Evolutionary conservation across 2,888 invertebrate species (phyloP).

Genomic region (Melikaiella ostensackeni): DNA sequence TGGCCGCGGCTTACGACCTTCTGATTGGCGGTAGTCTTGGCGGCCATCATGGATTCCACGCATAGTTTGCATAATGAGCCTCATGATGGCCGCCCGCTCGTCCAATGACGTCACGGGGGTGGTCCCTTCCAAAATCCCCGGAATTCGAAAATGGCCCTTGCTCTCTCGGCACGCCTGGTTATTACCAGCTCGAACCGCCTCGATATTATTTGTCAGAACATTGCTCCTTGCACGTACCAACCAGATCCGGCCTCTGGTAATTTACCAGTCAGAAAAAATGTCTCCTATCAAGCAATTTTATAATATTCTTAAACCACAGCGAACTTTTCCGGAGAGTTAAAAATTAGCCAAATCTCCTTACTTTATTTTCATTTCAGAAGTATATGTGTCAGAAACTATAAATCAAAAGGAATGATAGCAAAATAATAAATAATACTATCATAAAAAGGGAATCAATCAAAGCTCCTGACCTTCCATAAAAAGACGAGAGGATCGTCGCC

Average conservation of each 20-base stretch:
- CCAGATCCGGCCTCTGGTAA: not conserved
- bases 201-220: not conserved
- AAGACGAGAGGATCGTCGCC: conserved; percentile 12
- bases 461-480: conserved; percentile 28
- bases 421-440: not conserved
- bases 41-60: conserved; percentile 79
- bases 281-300: not conserved
- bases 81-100: conserved; percentile 71
- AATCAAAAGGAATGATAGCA: not conserved
- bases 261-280: not conserved
- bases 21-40: conserved; percentile 76
- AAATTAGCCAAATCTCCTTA: not conserved
- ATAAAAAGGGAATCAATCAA: conserved; percentile 28
- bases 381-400: not conserved
- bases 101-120: conserved; percentile 70
- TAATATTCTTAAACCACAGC: not conserved
- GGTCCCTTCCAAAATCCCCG: conserved; percentile 55
- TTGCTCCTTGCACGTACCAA: not conserved
- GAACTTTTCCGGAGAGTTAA: not conserved
- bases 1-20: conserved; percentile 65
- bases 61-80: conserved; percentile 70
- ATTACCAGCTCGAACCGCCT: conserved; percentile 14
- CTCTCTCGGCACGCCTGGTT: conserved; percentile 24
- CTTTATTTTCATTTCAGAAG: not conserved
- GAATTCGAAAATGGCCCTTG: conserved; percentile 44